A percentile compares a stretch with the other conserved stretches of the same genome.
Conservation (phyloP, 2,797 vertebrate species). For the Gephyroberyx darwinii region DNA sequence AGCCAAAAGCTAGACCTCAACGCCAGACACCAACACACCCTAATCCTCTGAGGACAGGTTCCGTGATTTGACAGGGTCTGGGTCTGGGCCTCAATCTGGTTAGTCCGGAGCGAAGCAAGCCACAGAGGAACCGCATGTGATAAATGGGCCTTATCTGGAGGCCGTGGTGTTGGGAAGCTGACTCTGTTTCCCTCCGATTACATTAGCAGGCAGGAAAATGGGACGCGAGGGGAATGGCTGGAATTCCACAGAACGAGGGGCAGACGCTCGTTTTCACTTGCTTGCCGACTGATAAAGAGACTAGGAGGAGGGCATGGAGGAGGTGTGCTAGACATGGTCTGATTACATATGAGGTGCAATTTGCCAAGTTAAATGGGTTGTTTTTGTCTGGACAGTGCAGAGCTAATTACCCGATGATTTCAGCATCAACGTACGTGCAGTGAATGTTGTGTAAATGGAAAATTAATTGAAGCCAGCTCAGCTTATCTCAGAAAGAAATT, state of each 20-base stretch:
- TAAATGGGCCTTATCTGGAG: conserved; percentile 84
- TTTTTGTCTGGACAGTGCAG: conserved; percentile 23
- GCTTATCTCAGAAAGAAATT: background rate
- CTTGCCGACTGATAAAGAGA: conserved; percentile 74
- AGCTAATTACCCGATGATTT: background rate
- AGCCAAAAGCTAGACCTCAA: conserved; percentile 59
- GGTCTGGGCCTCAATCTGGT: conserved; percentile 62
- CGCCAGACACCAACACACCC: conserved; percentile 58
- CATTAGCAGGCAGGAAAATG: conserved; percentile 83
- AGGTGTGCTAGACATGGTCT: conserved; percentile 28
- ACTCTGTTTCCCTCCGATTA: conserved; percentile 83
- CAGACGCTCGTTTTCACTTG: conserved; percentile 74
- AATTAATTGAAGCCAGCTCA: conserved; percentile 1
- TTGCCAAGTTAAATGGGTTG: conserved; percentile 22
- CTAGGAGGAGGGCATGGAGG: conserved; percentile 37
- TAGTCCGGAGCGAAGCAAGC: conserved; percentile 60
- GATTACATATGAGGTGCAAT: conserved; percentile 28
- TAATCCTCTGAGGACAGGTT: conserved; percentile 57
- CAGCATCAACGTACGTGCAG: background rate
- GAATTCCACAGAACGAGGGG: conserved; percentile 73
- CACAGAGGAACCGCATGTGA: conserved; percentile 76
- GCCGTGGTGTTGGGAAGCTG: conserved; percentile 77
- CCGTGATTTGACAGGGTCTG: conserved; percentile 70
- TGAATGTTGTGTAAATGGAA: background rate
- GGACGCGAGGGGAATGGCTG: conserved; percentile 72